Conservation (phyloP, 2,113 vertebrate genomes). For the Macroglossus sobrinus region DNA sequence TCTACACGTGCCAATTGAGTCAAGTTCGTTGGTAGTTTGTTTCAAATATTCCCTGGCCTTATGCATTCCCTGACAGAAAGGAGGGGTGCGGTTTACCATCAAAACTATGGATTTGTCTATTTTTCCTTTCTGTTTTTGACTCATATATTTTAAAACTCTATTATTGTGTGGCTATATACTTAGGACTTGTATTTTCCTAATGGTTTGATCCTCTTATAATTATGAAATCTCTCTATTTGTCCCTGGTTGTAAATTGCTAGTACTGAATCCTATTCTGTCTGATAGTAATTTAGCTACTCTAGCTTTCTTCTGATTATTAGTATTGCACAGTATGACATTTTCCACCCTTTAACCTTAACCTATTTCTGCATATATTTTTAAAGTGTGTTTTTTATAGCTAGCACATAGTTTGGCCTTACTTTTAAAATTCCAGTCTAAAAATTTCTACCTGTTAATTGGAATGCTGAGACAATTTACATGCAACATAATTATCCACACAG, state of each 20-base stretch:
- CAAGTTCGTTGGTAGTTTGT: neutral
- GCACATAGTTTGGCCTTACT: neutral
- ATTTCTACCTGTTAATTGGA: slow-evolving; percentile 16
- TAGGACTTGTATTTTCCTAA: neutral
- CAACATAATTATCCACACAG: neutral
- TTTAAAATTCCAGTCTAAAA: neutral
- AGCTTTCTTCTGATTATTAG: neutral
- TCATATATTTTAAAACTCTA: neutral
- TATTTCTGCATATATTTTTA: neutral
- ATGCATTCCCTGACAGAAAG: neutral
- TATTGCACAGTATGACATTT: neutral
- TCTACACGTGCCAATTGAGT: neutral
- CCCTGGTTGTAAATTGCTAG: neutral
- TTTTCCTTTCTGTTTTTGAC: neutral
- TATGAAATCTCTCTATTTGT: neutral
- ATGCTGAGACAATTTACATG: neutral
- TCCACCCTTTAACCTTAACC: neutral
- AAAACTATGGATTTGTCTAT: neutral
- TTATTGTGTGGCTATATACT: neutral
- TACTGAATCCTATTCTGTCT: neutral
- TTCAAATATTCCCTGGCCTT: neutral
- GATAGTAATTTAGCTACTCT: neutral
- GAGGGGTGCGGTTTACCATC: neutral
- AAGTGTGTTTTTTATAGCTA: neutral
- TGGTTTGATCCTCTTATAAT: neutral